A percentile compares a stretch with the other conserved stretches of the same genome.
phyloP scores from a whole-genome alignment of 2,113 vertebrate species.

The Collichthys lucidus region DNA sequence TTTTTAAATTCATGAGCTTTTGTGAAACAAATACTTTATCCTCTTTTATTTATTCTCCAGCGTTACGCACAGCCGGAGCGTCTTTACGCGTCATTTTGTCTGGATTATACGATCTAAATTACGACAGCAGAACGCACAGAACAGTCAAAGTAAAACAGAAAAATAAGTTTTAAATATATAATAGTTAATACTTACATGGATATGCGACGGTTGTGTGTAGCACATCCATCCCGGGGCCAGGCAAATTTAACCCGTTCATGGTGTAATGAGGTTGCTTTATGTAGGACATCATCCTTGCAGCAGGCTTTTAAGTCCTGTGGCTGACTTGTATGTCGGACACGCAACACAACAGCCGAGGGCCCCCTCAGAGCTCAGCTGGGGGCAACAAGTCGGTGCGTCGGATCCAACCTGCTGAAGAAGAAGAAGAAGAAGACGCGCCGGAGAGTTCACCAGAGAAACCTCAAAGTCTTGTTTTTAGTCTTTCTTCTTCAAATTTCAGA shows the following conservation, averaged over 20 bases:
- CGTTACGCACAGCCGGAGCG: constrained; percentile 33
- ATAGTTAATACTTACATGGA: constrained; percentile 82
- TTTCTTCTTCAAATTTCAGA: not conserved
- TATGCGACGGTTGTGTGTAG: constrained; percentile 89
- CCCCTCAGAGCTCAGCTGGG: constrained; percentile 39
- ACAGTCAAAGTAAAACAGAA: not conserved
- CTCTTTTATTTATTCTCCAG: not conserved
- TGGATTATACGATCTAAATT: not conserved
- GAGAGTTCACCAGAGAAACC: constrained; percentile 8
- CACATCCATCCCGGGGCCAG: constrained; percentile 87
- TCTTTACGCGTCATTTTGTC: constrained; percentile 26
- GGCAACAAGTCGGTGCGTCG: constrained; percentile 39
- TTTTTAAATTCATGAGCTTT: not conserved
- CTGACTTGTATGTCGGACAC: constrained; percentile 65
- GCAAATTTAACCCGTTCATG: constrained; percentile 87
- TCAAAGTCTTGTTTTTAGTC: not conserved
- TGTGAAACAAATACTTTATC: not conserved
- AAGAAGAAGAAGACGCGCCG: constrained; percentile 33
- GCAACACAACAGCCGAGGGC: constrained; percentile 53
- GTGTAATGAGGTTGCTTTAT: constrained; percentile 90
- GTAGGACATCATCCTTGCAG: constrained; percentile 89
- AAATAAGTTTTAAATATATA: not conserved
- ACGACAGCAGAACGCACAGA: not conserved
- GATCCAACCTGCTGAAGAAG: constrained; percentile 28
- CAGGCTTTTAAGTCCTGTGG: constrained; percentile 68